Percentiles rank a stretch among this genome's conserved stretches.
phyloP scores from a whole-genome alignment of 2,113 vertebrate species.

The Hippocampus abdominalis region DNA sequence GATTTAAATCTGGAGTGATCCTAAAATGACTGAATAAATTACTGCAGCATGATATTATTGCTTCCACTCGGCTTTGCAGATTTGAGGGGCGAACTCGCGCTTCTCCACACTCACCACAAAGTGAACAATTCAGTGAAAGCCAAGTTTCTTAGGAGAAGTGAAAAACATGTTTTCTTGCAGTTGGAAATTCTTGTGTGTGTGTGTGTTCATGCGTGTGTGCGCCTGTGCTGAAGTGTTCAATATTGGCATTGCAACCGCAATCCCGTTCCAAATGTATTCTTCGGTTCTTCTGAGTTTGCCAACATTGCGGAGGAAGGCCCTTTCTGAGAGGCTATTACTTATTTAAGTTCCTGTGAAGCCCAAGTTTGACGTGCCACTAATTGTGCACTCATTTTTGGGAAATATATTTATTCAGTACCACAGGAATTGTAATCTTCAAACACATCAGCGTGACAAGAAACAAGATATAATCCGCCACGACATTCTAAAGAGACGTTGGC shows the following conservation, averaged over 20 bases:
- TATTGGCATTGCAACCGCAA: constrained; percentile 11
- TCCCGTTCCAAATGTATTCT: constrained; percentile 11
- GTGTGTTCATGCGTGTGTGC: background rate
- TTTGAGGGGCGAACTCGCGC: constrained; percentile 25
- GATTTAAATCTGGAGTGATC: background rate
- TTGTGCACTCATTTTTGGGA: background rate
- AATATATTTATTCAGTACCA: background rate
- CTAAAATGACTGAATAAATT: constrained; percentile 10
- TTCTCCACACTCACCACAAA: constrained; percentile 31
- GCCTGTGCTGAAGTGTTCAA: constrained; percentile 25
- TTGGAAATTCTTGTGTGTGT: constrained; percentile 19
- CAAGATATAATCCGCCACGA: constrained; percentile 23
- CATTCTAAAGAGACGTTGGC: constrained; percentile 33
- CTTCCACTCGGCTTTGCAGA: constrained; percentile 52
- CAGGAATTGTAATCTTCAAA: background rate
- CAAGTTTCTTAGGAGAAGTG: constrained; percentile 26
- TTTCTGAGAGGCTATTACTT: constrained; percentile 23
- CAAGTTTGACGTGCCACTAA: constrained; percentile 12
- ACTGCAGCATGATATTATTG: constrained; percentile 31
- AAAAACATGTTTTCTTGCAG: constrained; percentile 16
- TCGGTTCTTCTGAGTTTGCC: constrained; percentile 15
- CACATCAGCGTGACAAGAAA: constrained; percentile 20
- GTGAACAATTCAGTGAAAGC: constrained; percentile 12
- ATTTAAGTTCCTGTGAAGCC: constrained; percentile 15
- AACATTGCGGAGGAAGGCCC: constrained; percentile 19